phyloP scores from a whole-genome alignment of 2,113 vertebrate species.

The Crocuta crocuta region DNA sequence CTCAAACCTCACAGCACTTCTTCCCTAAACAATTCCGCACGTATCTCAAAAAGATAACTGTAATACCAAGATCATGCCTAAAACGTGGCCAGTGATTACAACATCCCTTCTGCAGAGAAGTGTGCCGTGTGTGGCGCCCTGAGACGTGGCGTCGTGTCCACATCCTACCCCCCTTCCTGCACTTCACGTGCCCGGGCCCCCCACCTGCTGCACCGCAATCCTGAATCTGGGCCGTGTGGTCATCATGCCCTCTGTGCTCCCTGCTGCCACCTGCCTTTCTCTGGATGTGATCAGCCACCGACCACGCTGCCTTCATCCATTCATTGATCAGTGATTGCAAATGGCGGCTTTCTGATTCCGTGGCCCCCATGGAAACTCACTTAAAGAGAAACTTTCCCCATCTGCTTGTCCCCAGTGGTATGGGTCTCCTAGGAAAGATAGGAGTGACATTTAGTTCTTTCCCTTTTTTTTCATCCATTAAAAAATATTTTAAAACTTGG shows the following conservation, averaged over 20 bases:
- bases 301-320: too few species aligned
- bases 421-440: not conserved
- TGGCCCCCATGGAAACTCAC: not conserved
- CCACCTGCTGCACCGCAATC: not conserved
- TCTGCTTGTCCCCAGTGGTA: too few species aligned
- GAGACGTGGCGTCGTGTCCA: too few species aligned
- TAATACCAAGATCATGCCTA: not conserved
- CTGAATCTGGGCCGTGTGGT: too few species aligned
- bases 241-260: too few species aligned
- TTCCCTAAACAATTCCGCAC: too few species aligned
- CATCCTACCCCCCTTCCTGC: too few species aligned
- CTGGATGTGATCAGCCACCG: too few species aligned
- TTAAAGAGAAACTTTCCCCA: not conserved
- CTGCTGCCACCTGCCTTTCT: too few species aligned
- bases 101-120: too few species aligned
- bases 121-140: too few species aligned
- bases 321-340: not conserved
- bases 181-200: not conserved
- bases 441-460: not conserved
- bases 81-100: not conserved
- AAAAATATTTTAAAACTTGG: not conserved
- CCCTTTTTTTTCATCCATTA: not conserved
- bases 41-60: not conserved
- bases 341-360: not conserved
- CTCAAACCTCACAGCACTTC: too few species aligned